These are phyloP conservation scores for Phalacrocorax carbo DNA, from an alignment of 2,113 vertebrate species.

Conservation along the genomic window DNA sequence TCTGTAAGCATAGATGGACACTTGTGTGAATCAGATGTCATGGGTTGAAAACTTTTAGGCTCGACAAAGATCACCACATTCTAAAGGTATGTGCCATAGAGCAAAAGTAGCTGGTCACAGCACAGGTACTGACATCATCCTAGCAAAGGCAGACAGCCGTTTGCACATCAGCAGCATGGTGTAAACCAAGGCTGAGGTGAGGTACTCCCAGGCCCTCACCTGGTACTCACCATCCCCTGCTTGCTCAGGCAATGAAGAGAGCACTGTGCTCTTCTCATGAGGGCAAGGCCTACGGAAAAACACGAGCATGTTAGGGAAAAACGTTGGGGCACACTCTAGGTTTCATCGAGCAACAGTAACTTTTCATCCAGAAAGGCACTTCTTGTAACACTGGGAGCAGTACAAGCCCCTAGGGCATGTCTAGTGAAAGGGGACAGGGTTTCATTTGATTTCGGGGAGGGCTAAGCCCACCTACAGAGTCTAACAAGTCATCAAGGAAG, in stretches of 20 bases:
- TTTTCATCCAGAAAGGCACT: neutral
- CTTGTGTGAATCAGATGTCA: neutral
- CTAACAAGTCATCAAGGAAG: neutral
- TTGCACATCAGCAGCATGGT: neutral
- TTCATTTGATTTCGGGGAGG: neutral
- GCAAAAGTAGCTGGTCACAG: neutral
- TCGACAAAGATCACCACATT: neutral
- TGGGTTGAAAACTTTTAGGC: neutral
- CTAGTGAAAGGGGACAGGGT: neutral
- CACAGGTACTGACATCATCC: neutral
- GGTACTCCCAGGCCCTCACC: neutral
- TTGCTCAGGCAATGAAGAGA: rapidly evolving
- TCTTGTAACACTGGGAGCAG: neutral
- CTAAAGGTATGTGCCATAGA: neutral
- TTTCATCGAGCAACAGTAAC: neutral
- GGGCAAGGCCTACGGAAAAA: neutral
- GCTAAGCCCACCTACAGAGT: neutral
- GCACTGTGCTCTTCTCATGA: neutral
- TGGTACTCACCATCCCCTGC: neutral
- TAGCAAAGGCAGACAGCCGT: rapidly evolving
- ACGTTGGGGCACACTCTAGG: rapidly evolving
- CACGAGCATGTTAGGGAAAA: neutral
- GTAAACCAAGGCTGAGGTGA: neutral
- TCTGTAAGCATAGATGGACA: neutral
- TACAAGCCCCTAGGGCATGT: rapidly evolving